Evolutionary conservation across 2,797 vertebrate genomes (phyloP), one percentile per base, ranked within the genome.

Genomic region (Enteromius afrohamiltoni): DNA sequence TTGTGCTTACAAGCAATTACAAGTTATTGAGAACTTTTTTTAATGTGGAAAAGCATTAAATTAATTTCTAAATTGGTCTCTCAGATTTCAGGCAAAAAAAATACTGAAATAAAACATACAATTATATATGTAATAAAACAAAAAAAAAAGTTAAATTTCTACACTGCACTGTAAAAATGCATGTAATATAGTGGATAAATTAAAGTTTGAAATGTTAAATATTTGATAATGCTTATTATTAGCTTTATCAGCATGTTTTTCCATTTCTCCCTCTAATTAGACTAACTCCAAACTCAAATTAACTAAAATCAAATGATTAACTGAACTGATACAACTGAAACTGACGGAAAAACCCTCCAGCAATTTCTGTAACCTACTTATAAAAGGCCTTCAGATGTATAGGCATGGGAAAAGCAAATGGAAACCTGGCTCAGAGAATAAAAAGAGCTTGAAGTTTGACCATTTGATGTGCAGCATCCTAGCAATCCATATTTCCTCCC

Each of bases 401-500:
- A 34, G 3, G 29, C 62, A 67, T 78, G 3, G 23, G 14, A 34
- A 21, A 16, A 51, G 21, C 4, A 51, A 11, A 65, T 34, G 2
- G 13, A 67, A 53, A 65, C 11, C 26, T 40, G 13, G 69, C 9
- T 4, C n/a, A 29, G 74, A 26, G 70, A 74, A 29, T 34, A 34
- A 60, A 45, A 65, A n/a, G 47, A 74, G 47, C 19, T 19, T 26
- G 51, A 77, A 9, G n/a, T 77, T 60, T 26, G 6, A 79, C 51
- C 29, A 34, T 67, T 17, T 79, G 13, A 23, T 65, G 1, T 49
- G 21, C 10, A 64, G 58, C 40, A 21, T 78, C 26, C 31, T 47
- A 17, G 40, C 17, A 1, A 65, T 21, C 26, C 19, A n/a, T 13
- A 49, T 65, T 78, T 78, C 19, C 19, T 34, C 26, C 42, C 2